phyloP scores from a whole-genome alignment of 2,888 invertebrate species.

The Acleris holmiana region DNA sequence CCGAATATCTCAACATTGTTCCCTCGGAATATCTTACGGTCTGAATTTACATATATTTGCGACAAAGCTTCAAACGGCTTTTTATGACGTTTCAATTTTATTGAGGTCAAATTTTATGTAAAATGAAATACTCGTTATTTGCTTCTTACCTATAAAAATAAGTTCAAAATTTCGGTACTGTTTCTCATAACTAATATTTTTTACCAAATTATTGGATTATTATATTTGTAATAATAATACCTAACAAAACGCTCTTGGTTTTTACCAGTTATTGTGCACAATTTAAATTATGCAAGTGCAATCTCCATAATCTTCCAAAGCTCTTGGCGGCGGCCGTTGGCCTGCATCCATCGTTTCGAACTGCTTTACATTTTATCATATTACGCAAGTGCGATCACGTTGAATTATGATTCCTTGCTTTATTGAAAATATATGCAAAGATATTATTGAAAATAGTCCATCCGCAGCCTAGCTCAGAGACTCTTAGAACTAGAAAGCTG shows the following conservation, averaged over 20 bases:
- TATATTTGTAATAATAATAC: too few relatives aligned
- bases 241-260: too few relatives aligned
- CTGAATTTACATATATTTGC: constrained; percentile 34
- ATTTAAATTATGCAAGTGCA: constrained; percentile 2
- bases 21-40: constrained; percentile 30
- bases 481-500: too few relatives aligned
- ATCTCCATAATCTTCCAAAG: constrained; percentile 16
- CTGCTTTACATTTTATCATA: constrained; percentile 5
- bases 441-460: too few relatives aligned
- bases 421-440: too few relatives aligned
- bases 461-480: too few relatives aligned
- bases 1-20: constrained; percentile 36
- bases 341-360: neutral
- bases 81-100: constrained; percentile 11
- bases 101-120: constrained; percentile 10
- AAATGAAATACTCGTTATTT: constrained; percentile 1
- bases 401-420: too few relatives aligned
- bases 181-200: neutral
- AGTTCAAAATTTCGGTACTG: neutral
- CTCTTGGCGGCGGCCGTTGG: constrained; percentile 9
- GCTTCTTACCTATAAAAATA: neutral
- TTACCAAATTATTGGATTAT: too few relatives aligned
- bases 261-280: neutral
- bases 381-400: neutral
- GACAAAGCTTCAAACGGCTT: constrained; percentile 2